Evolutionary conservation across 1,140 invertebrate species (phyloP).

Genomic region (Himalopsyche phryganea): DNA sequence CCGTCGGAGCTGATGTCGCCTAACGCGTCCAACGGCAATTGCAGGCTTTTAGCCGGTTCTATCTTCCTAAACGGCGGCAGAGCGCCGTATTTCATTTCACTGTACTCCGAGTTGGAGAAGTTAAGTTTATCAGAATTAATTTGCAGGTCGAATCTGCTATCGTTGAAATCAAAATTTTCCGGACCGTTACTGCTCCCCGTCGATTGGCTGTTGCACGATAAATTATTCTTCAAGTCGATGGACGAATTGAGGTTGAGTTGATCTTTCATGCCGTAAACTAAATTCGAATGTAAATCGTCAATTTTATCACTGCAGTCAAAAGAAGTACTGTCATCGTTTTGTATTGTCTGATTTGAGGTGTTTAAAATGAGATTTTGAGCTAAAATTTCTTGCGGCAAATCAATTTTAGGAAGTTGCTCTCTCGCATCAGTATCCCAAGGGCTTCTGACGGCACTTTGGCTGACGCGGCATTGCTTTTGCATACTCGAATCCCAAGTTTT

Average conservation of each 20-base stretch:
- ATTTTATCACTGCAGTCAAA: constrained; percentile 24
- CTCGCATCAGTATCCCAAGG: constrained; percentile 19
- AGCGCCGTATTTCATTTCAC: constrained; percentile 27
- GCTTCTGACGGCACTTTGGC: constrained; percentile 9
- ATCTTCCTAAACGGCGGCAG: constrained; percentile 32
- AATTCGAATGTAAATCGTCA: constrained; percentile 13
- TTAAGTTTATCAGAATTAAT: constrained; percentile 29
- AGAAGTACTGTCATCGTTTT: constrained; percentile 16
- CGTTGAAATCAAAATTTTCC: constrained; percentile 25
- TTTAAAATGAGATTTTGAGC: constrained; percentile 18
- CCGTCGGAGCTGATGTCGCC: constrained; percentile 23
- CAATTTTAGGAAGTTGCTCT: constrained; percentile 10
- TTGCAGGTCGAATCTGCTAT: constrained; percentile 28
- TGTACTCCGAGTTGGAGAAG: constrained; percentile 24
- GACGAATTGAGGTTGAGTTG: constrained; percentile 11
- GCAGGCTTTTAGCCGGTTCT: constrained; percentile 26
- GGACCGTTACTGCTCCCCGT: constrained; percentile 1
- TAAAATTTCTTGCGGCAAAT: constrained; percentile 17
- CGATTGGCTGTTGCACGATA: constrained; percentile 9
- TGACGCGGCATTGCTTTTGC: constrained; percentile 15
- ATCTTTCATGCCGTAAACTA: constrained; percentile 21
- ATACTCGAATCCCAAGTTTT: constrained; percentile 24
- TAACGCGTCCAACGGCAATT: constrained; percentile 19
- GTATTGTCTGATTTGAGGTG: constrained; percentile 7
- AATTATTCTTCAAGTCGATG: constrained; percentile 14